These are phyloP conservation scores for Sussaba pulchella DNA, from an alignment of 2,888 invertebrate genomes.

Conservation along the genomic window DNA sequence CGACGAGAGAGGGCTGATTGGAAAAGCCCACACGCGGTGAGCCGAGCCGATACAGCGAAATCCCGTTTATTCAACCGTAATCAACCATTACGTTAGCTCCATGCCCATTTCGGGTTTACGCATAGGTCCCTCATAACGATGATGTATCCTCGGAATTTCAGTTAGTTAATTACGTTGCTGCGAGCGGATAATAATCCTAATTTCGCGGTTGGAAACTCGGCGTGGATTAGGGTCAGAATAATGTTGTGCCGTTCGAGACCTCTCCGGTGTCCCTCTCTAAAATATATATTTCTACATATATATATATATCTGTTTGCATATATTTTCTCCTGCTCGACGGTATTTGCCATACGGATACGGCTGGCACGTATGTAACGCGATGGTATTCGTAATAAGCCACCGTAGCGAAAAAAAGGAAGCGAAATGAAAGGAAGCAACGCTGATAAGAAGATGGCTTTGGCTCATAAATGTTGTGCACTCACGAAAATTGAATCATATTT, in stretches of 20 bases:
- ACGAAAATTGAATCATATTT: too few species aligned
- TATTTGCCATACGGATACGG: too few species aligned
- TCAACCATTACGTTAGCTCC: constrained; percentile 69
- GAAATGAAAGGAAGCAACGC: too few species aligned
- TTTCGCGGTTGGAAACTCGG: constrained; percentile 72
- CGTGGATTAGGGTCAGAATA: constrained; percentile 68
- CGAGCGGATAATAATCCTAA: constrained; percentile 76
- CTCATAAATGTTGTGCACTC: too few species aligned
- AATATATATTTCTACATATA: too few species aligned
- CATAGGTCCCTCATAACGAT: constrained; percentile 78
- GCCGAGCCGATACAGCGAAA: neutral
- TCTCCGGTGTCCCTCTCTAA: constrained; percentile 20
- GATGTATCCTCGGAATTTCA: constrained; percentile 77
- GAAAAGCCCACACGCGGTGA: constrained; percentile 3
- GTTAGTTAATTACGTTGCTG: constrained; percentile 81
- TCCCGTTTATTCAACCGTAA: constrained; percentile 54
- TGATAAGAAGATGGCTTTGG: too few species aligned
- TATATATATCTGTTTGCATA: too few species aligned
- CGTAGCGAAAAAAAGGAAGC: too few species aligned
- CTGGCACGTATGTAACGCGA: too few species aligned
- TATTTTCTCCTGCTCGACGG: neutral
- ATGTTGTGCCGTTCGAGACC: constrained; percentile 48
- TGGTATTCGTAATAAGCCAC: too few species aligned
- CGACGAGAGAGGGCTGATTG: neutral
- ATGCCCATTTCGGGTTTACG: constrained; percentile 77